Percentiles rank a stretch among this genome's conserved stretches.
phyloP scores from a whole-genome alignment of 2,888 invertebrate genomes.

The Caprella mutica region DNA sequence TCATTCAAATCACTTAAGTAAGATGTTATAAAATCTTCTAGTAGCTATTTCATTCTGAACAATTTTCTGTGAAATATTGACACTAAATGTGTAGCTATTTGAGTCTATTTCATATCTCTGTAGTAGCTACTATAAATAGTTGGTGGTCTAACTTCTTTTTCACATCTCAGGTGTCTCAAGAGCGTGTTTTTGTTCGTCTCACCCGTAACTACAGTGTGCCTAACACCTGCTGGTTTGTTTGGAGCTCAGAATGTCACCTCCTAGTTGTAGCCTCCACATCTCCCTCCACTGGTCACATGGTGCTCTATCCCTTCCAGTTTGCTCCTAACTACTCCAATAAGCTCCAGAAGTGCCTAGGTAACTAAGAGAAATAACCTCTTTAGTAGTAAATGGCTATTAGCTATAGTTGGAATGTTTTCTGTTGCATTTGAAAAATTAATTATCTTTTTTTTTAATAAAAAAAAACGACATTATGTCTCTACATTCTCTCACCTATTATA shows the following conservation, averaged over 20 bases:
- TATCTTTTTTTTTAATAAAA: no score
- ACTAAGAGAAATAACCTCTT: no score
- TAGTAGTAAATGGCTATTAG: no score
- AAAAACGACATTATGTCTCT: no score
- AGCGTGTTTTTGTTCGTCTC: constrained; percentile 21
- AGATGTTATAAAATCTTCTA: no score
- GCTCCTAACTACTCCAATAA: constrained; percentile 10
- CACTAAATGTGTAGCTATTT: no score
- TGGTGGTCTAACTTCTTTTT: neutral
- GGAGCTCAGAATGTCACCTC: constrained; percentile 68
- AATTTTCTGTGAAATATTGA: no score
- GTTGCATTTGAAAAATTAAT: no score
- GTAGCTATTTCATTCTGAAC: no score
- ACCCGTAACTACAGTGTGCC: constrained; percentile 22
- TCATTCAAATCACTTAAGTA: neutral
- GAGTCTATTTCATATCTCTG: neutral
- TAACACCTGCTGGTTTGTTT: constrained; percentile 58
- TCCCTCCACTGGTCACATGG: constrained; percentile 8
- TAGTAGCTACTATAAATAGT: neutral
- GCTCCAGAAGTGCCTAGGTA: constrained; percentile 6
- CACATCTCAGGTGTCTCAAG: constrained; percentile 20
- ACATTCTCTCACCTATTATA: no score
- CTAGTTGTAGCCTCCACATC: constrained; percentile 56
- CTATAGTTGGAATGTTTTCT: no score
- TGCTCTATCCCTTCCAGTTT: constrained; percentile 5